Evolutionary conservation across 2,113 vertebrate species (phyloP).

Genomic region (Cisticola juncidis): DNA sequence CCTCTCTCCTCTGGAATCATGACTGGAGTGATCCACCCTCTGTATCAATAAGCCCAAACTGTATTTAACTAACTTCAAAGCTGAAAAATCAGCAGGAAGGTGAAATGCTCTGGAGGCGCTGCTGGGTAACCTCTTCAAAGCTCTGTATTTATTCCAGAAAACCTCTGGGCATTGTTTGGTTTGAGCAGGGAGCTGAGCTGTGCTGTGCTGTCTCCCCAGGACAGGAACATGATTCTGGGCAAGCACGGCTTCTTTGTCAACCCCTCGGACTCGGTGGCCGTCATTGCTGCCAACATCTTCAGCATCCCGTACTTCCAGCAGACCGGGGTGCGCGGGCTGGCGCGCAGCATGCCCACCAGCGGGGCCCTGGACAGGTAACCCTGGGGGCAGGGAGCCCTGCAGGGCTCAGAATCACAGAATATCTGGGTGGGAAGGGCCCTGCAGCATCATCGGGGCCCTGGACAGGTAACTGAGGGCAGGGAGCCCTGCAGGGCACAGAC

Average conservation of each 20-base stretch:
- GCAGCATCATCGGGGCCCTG: not conserved
- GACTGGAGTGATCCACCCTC: not conserved
- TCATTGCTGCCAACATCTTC: conserved; percentile 93
- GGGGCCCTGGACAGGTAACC: conserved; percentile 92
- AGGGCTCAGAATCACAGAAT: no score
- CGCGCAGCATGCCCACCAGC: conserved; percentile 98
- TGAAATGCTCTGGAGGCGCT: not conserved
- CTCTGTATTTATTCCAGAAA: not conserved
- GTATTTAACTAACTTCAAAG: not conserved
- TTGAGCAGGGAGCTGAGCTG: not conserved
- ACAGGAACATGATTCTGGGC: conserved; percentile 97
- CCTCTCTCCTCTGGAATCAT: not conserved
- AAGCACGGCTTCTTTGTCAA: conserved; percentile 98
- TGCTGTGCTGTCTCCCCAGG: conserved; percentile 71
- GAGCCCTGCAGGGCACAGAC: no score
- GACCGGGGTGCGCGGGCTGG: conserved; percentile 91
- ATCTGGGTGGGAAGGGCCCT: not conserved
- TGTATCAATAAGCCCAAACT: not conserved
- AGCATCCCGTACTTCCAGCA: conserved; percentile 96
- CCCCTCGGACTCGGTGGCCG: conserved; percentile 94
- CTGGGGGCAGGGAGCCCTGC: no score
- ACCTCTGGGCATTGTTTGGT: not conserved
- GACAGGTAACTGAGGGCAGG: conserved; percentile 80
- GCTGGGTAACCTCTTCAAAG: not conserved
- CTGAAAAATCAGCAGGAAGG: not conserved